Percentiles rank a stretch among this genome's conserved stretches.
Evolutionary conservation across 37 sponge, comb jelly and placozoan species (phyloP).

Genomic region (Theonella swinhoei): DNA sequence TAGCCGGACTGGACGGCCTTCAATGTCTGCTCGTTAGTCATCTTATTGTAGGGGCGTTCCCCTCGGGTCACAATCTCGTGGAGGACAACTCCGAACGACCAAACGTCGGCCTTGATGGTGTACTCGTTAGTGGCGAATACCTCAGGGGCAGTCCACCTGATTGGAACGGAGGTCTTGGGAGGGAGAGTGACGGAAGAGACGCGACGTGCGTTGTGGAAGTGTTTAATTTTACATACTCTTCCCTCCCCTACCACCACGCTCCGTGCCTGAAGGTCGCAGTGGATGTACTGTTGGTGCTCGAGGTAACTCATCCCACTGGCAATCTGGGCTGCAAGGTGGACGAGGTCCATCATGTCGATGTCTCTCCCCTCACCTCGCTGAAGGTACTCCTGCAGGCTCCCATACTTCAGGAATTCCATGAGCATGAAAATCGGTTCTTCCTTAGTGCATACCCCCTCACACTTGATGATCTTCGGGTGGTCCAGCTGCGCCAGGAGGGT

Average conservation of each 20-base stretch:
- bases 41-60: neutral
- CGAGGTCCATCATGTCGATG: neutral
- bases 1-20: neutral
- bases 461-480: neutral
- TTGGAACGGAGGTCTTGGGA: neutral
- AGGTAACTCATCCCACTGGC: neutral
- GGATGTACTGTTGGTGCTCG: neutral
- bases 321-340: neutral
- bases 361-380: neutral
- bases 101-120: neutral
- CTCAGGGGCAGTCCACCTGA: neutral
- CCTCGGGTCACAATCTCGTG: neutral
- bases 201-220: neutral
- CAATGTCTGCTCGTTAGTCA: neutral
- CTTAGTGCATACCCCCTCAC: neutral
- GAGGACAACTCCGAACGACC: neutral
- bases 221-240: neutral
- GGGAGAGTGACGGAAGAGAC: neutral
- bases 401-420: neutral
- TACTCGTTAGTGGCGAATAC: neutral
- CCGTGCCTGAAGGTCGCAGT: neutral
- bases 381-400: neutral
- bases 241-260: neutral
- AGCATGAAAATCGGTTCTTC: neutral
- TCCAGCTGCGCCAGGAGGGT: neutral